These are phyloP conservation scores for Athetis lepigone DNA, from an alignment of 2,888 invertebrate species.

Conservation along the genomic window DNA sequence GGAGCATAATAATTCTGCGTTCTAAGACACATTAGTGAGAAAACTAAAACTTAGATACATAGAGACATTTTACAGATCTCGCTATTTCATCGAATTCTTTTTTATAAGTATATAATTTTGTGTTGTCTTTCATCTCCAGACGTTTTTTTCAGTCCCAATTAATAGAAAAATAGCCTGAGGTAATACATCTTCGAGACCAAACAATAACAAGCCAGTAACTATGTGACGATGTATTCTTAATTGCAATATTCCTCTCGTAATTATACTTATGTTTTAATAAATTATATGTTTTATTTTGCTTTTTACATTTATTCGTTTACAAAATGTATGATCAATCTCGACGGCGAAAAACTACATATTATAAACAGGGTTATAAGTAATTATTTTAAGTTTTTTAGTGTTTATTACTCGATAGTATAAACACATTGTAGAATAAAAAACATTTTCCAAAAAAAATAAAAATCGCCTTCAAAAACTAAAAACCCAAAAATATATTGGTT, in stretches of 20 bases:
- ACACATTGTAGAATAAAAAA: no score
- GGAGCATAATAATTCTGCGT: background rate
- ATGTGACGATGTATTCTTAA: conserved; percentile 1
- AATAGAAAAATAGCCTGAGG: background rate
- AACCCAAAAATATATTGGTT: no score
- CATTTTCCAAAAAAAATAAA: no score
- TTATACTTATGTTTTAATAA: no score
- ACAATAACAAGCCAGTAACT: background rate
- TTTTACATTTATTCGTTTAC: no score
- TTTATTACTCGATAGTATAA: no score
- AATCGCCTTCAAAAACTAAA: no score
- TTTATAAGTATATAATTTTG: background rate
- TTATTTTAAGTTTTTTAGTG: no score
- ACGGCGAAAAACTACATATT: no score
- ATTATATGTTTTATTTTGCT: no score
- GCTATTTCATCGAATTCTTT: background rate
- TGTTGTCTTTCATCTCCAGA: background rate
- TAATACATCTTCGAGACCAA: conserved; percentile 11
- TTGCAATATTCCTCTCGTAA: background rate
- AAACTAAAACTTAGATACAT: background rate
- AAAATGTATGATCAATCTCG: no score
- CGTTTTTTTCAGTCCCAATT: conserved; percentile 8
- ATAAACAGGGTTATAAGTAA: no score
- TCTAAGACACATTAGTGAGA: background rate
- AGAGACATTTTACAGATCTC: background rate